Conservation (phyloP, 1,140 invertebrate genomes). For the Onthophagus taurus region DNA sequence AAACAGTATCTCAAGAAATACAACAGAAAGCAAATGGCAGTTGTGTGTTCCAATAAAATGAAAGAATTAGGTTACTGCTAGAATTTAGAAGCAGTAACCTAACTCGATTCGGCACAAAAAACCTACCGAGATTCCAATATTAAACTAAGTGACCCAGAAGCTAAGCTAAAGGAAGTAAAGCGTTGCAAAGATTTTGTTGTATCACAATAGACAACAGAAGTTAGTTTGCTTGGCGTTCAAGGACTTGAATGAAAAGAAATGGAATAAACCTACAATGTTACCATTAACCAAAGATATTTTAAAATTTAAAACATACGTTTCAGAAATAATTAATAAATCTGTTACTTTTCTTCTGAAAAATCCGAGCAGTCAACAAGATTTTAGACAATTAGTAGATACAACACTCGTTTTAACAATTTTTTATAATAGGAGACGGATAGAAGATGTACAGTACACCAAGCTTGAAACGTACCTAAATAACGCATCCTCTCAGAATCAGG, state of each 20-base stretch:
- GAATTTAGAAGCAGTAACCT: constrained; percentile 19
- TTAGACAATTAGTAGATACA: constrained; percentile 17
- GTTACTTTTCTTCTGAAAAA: constrained; percentile 6
- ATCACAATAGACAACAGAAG: constrained; percentile 19
- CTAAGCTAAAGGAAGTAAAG: constrained; percentile 15
- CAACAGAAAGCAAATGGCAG: constrained; percentile 14
- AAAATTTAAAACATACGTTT: constrained; percentile 18
- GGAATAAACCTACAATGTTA: constrained; percentile 19
- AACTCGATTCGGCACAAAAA: constrained; percentile 13
- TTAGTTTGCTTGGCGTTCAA: constrained; percentile 20
- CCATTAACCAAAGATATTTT: constrained; percentile 20
- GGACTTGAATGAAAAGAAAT: constrained; percentile 18
- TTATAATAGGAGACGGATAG: constrained; percentile 24
- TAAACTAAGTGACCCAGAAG: constrained; percentile 13
- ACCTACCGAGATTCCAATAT: constrained; percentile 12
- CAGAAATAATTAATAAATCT: constrained; percentile 12
- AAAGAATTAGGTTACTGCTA: constrained; percentile 18
- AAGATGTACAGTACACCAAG: constrained; percentile 23
- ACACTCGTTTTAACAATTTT: constrained; percentile 19
- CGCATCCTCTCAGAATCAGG: constrained; percentile 12
- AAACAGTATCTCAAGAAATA: constrained; percentile 22
- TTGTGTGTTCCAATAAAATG: constrained; percentile 21
- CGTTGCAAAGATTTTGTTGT: constrained; percentile 14
- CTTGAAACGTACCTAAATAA: constrained; percentile 16
- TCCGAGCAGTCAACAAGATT: constrained; percentile 12